Base-by-base conservation (phyloP, 2,113 vertebrate genomes). In the Petaurus breviceps region DNA sequence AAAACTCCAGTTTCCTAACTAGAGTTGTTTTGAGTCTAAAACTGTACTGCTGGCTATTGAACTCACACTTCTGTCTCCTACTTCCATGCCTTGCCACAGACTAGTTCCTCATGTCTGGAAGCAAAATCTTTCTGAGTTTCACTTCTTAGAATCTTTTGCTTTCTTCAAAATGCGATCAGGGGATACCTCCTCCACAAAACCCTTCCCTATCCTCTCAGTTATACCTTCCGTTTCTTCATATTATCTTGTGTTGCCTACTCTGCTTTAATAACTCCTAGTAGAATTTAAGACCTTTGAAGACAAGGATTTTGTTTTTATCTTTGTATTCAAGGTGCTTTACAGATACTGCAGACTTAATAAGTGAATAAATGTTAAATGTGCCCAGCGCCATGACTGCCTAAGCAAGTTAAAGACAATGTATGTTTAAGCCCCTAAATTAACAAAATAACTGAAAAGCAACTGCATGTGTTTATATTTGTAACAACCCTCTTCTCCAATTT, bases 381-480 rank as follows among this genome's bases (percentile, higher is more conserved):
- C 68, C 37, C n/a, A 84, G 19, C 7, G 22, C 68, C 37, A 84
- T 84, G 68, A 84, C 43, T 43, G 11, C 43, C 2, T n/a, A 19
- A 84, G 7, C n/a, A 84, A 84, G n/a, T 84, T 84, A 43, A 43
- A 84, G n/a, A 43, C 19, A 43, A 43, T 84, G 37, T 77, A n/a
- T 77, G 16, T 84, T 43, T 84, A 43, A 8, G 16, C n/a, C 43
- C 61, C 14, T n/a, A 77, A n/a, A 8, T 84, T 84, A 77, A 22
- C 37, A n/a, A 7, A 43, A 16, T n/a, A 84, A 84, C 68, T 84
- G 10, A 96, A 96, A 93, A 94, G 14, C 61, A 91, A 55, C 11
- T 14, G 8, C 91, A 23, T 61, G 1, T 95, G 91, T 93, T 92
- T 61, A 93, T 16, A 84, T 43, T 84, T 84, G 0, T 43, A 84